phyloP scores from a whole-genome alignment of 2,113 vertebrate species.

The Crypturellus undulatus region DNA sequence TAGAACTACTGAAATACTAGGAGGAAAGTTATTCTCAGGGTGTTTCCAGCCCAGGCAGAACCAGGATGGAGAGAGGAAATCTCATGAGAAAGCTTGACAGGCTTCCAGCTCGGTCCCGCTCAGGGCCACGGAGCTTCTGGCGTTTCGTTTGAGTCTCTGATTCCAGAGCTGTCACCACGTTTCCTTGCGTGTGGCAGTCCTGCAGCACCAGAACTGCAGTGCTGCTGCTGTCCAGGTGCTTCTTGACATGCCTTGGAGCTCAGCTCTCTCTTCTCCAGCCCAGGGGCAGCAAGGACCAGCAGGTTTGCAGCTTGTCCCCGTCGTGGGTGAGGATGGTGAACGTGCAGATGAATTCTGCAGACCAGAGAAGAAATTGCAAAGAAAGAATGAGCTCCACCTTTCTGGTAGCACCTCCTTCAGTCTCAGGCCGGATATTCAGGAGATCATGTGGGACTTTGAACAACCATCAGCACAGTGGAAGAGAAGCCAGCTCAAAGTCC shows the following conservation, averaged over 20 bases:
- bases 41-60: slow-evolving; percentile 62
- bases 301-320: neutral
- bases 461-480: neutral
- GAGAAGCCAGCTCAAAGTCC: neutral
- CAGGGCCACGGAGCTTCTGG: neutral
- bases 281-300: neutral
- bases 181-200: neutral
- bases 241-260: neutral
- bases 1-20: slow-evolving; percentile 64
- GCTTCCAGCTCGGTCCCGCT: neutral
- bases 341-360: neutral
- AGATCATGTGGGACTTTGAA: neutral
- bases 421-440: neutral
- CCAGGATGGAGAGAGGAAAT: slow-evolving; percentile 59
- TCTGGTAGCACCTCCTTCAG: neutral
- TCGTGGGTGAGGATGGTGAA: neutral
- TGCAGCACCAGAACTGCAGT: neutral
- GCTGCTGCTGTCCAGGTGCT: neutral
- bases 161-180: neutral
- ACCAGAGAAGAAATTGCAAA: neutral
- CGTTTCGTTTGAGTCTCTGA: neutral
- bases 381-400: neutral
- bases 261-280: neutral
- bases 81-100: slow-evolving; percentile 55
- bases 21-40: slow-evolving; percentile 68